Evolutionary conservation across 2,888 invertebrate species (phyloP).

Genomic region (Dolichopus griseipennis): DNA sequence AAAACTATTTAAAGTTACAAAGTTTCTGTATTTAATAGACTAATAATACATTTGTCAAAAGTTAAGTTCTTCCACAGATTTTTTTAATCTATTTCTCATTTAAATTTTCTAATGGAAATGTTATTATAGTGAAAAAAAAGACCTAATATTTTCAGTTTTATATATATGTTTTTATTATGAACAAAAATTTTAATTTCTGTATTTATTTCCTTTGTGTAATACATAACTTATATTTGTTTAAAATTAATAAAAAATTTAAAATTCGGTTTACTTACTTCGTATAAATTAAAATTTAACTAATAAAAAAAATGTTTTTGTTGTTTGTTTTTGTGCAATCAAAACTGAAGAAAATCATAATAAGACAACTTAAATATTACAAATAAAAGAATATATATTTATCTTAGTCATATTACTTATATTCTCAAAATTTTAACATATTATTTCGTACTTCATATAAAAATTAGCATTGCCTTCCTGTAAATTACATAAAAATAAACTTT

Average conservation of each 20-base stretch:
- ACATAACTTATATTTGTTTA: constrained; percentile 4
- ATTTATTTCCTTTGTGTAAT: constrained; percentile 1
- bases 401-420: neutral
- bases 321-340: neutral
- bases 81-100: too few species aligned
- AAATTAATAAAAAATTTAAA: constrained; percentile 2
- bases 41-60: too few species aligned
- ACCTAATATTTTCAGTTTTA: neutral
- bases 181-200: neutral
- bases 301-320: neutral
- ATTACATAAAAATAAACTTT: neutral
- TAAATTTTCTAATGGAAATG: too few species aligned
- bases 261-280: constrained; percentile 4
- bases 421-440: neutral
- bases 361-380: constrained; percentile 4
- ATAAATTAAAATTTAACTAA: constrained; percentile 6
- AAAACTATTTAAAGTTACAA: too few species aligned
- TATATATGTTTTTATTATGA: neutral
- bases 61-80: too few species aligned
- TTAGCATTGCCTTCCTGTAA: neutral
- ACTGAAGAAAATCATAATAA: neutral
- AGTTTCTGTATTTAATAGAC: too few species aligned
- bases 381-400: constrained; percentile 5
- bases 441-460: constrained; percentile 6
- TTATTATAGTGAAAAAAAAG: too few species aligned